Evolutionary conservation across 2,797 vertebrate genomes (phyloP).

Genomic region (Echiichthys vipera): DNA sequence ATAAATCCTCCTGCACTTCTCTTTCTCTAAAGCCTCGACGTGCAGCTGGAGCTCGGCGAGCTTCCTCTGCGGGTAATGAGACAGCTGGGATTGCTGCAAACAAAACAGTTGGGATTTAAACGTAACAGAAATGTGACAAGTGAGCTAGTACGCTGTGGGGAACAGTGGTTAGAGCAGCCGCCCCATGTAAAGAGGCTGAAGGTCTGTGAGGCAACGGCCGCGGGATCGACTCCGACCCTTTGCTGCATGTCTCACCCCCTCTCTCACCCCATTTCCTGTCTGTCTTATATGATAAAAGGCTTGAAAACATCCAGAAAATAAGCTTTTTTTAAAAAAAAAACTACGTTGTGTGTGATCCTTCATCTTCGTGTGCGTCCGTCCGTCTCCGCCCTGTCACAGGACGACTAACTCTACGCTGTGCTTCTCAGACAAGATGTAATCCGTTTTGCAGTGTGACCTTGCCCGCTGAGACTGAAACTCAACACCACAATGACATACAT

Average conservation of each 20-base stretch:
- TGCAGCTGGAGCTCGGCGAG: constrained; percentile 84
- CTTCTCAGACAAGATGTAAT: constrained; percentile 40
- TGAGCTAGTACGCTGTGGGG: too few species aligned
- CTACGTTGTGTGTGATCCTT: background rate
- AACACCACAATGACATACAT: constrained; percentile 10
- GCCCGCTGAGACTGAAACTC: constrained; percentile 22
- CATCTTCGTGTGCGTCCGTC: background rate
- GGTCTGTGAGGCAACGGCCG: too few species aligned
- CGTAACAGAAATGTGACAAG: background rate
- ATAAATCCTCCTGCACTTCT: too few species aligned
- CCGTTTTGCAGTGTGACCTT: constrained; percentile 29
- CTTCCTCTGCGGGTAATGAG: constrained; percentile 82
- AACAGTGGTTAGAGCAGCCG: too few species aligned
- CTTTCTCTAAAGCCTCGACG: constrained; percentile 81
- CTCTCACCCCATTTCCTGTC: too few species aligned
- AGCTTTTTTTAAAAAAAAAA: too few species aligned
- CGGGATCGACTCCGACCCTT: too few species aligned
- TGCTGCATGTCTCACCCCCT: too few species aligned
- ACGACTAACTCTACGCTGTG: background rate
- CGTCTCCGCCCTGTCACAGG: background rate
- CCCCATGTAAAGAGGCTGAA: too few species aligned
- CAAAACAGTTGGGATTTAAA: background rate
- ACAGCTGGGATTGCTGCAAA: constrained; percentile 86
- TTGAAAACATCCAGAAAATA: too few species aligned
- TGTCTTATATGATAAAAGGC: too few species aligned